Percentiles rank a stretch among this genome's conserved stretches.
Conservation (phyloP, 2,797 vertebrate genomes). For the Halcyon leucocephala region DNA sequence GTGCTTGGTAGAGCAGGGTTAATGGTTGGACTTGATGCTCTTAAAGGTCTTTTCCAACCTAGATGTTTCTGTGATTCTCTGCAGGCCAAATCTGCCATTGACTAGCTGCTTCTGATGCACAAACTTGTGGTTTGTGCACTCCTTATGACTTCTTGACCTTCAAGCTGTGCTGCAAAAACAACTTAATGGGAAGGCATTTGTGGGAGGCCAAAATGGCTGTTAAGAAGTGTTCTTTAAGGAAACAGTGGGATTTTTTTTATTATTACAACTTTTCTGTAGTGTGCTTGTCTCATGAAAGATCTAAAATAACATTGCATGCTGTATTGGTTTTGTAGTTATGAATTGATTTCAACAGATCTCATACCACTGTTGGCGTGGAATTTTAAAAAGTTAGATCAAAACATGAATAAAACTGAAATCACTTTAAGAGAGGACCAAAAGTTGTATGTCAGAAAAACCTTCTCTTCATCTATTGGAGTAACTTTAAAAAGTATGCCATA, state of each 20-base stretch:
- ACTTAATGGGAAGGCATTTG: background rate
- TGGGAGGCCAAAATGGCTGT: background rate
- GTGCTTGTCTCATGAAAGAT: background rate
- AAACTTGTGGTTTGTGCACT: background rate
- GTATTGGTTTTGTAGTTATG: background rate
- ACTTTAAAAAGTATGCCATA: background rate
- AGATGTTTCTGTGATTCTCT: too few relatives aligned
- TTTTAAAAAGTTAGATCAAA: background rate
- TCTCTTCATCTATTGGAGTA: background rate
- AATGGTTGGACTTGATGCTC: too few relatives aligned
- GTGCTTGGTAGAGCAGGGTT: too few relatives aligned
- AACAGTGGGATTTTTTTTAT: background rate
- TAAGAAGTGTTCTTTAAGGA: background rate
- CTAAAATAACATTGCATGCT: background rate
- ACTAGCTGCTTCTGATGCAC: background rate
- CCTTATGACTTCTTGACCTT: background rate
- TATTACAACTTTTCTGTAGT: background rate
- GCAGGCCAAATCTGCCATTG: background rate
- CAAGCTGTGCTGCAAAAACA: background rate
- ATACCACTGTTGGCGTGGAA: background rate
- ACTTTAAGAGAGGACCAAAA: background rate
- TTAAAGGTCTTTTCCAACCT: too few relatives aligned
- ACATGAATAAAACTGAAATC: background rate
- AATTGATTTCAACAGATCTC: background rate
- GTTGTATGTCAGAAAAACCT: background rate